phyloP scores from a whole-genome alignment of 1,140 invertebrate species.

The Bombyx mori region DNA sequence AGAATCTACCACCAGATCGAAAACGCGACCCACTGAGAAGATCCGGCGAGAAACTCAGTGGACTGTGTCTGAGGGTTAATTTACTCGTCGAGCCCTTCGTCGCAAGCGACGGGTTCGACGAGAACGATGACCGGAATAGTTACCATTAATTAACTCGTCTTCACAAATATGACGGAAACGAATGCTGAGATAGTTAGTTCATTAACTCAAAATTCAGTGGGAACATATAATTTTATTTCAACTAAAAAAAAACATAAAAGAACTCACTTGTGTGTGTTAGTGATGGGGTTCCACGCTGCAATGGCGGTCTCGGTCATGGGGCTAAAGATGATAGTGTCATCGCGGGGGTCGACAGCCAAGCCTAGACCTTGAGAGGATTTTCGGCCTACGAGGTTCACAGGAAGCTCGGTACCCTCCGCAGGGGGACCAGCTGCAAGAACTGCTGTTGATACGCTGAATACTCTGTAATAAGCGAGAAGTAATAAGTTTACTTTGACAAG shows the following conservation, averaged over 20 bases:
- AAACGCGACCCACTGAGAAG: too few species aligned
- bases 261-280: slow-evolving; percentile 65
- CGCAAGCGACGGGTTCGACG: too few species aligned
- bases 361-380: slow-evolving; percentile 87
- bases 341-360: slow-evolving; percentile 76
- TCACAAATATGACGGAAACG: too few species aligned
- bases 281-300: slow-evolving; percentile 81
- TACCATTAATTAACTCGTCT: too few species aligned
- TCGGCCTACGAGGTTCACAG: slow-evolving; percentile 81
- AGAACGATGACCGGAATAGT: too few species aligned
- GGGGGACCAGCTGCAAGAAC: slow-evolving; percentile 79
- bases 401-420: slow-evolving; percentile 77
- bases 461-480: slow-evolving; percentile 45
- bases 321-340: slow-evolving; percentile 81
- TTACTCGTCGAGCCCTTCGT: too few species aligned
- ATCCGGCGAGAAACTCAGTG: too few species aligned
- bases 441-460: slow-evolving; percentile 82
- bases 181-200: too few species aligned
- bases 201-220: background rate
- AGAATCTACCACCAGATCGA: too few species aligned
- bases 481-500: too few species aligned
- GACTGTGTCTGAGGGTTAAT: too few species aligned
- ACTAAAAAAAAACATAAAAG: background rate
- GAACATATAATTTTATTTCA: background rate
- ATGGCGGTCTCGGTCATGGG: slow-evolving; percentile 84